These are phyloP conservation scores for Ctenopoma kingsleyae DNA, from an alignment of 2,797 vertebrate genomes.

Conservation along the genomic window DNA sequence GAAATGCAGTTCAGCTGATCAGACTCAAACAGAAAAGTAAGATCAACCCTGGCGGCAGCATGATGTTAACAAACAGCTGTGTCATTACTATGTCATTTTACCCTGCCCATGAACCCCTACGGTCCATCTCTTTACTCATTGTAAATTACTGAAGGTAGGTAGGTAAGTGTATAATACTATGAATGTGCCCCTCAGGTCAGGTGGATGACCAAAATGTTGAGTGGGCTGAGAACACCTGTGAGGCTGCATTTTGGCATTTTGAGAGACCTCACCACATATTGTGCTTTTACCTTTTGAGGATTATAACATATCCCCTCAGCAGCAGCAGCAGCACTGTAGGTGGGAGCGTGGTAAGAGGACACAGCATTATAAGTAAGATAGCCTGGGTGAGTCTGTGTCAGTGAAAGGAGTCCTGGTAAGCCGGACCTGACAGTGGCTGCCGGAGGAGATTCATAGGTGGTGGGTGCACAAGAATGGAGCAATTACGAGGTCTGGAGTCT, in stretches of 20 bases:
- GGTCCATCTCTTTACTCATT: background rate
- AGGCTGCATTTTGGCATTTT: slow-evolving; percentile 25
- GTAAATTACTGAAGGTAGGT: background rate
- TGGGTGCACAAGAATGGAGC: slow-evolving; percentile 12
- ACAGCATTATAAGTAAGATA: slow-evolving; percentile 25
- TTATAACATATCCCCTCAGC: slow-evolving; percentile 45
- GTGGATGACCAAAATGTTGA: slow-evolving; percentile 8
- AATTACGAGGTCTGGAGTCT: slow-evolving; percentile 49
- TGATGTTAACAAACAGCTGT: background rate
- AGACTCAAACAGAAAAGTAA: background rate
- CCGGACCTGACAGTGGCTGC: slow-evolving; percentile 36
- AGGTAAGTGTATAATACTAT: background rate
- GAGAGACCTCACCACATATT: slow-evolving; percentile 30
- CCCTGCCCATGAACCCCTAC: background rate
- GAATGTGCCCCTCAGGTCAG: background rate
- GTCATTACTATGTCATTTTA: background rate
- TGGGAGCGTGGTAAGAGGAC: slow-evolving; percentile 28
- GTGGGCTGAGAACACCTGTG: background rate
- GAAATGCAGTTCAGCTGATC: background rate
- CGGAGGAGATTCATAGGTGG: slow-evolving; percentile 37
- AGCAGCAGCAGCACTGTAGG: slow-evolving; percentile 39
- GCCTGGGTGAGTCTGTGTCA: slow-evolving; percentile 35
- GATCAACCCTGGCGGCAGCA: background rate
- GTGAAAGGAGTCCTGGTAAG: slow-evolving; percentile 37
- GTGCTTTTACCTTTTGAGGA: slow-evolving; percentile 45